Conservation (phyloP, 2,797 vertebrate species). For the Knipowitschia caucasica region DNA sequence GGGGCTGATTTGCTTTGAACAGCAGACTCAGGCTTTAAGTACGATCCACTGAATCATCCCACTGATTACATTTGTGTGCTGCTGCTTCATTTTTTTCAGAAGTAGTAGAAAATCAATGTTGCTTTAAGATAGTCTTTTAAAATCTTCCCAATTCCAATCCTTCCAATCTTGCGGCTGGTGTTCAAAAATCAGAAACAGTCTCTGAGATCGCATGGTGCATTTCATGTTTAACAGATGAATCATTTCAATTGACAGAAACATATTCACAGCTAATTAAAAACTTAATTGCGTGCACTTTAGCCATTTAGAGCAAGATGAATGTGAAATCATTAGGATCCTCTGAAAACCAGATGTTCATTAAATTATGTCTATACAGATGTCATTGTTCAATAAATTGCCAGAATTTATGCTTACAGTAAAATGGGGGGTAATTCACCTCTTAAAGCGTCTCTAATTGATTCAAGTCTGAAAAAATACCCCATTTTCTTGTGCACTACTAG, state of each 20-base stretch:
- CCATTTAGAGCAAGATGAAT: conserved; percentile 81
- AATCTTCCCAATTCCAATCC: conserved; percentile 21
- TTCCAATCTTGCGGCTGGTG: conserved; percentile 33
- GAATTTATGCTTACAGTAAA: conserved; percentile 72
- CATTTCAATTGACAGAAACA: conserved; percentile 76
- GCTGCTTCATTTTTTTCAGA: conserved; percentile 37
- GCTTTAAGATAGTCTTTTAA: conserved; percentile 53
- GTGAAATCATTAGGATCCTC: conserved; percentile 79
- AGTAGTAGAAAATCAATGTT: conserved; percentile 42
- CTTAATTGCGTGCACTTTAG: conserved; percentile 82
- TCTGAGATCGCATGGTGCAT: conserved; percentile 55
- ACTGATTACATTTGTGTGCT: conserved; percentile 46
- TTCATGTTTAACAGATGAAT: conserved; percentile 73
- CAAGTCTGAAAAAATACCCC: conserved; percentile 56
- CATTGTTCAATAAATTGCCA: conserved; percentile 72
- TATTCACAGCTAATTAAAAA: conserved; percentile 83
- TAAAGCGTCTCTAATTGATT: conserved; percentile 66
- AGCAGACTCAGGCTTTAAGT: conserved; percentile 32
- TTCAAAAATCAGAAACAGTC: conserved; percentile 49
- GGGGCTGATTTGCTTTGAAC: conserved; percentile 46
- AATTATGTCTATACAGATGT: conserved; percentile 76
- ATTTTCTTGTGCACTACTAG: conserved; percentile 39
- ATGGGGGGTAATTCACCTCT: conserved; percentile 62
- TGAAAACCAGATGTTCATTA: conserved; percentile 82
- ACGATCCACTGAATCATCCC: conserved; percentile 21